These are phyloP conservation scores for Hydractinia symbiolongicarpus DNA, from an alignment of 30 jellyfish, hydroid and myxozoan genomes.

Conservation along the genomic window DNA sequence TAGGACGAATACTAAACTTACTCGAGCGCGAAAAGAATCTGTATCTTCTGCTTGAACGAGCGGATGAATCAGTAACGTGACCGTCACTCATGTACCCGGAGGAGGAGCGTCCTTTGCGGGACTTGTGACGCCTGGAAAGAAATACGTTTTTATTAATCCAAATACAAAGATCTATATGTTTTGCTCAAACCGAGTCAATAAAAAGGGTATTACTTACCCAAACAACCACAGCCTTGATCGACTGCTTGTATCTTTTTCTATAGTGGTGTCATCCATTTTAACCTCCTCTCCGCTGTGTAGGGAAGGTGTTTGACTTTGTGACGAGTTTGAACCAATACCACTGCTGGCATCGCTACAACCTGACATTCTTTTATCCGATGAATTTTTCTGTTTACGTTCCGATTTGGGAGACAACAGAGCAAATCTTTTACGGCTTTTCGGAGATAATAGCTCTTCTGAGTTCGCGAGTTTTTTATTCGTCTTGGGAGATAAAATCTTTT, in stretches of 20 bases:
- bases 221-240: constrained; percentile 26
- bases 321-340: constrained; percentile 27
- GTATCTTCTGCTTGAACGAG: constrained; percentile 20
- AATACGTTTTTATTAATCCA: not conserved
- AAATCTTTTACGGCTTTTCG: constrained; percentile 18
- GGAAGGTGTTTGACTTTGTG: constrained; percentile 34
- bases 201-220: constrained; percentile 11
- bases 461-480: not conserved
- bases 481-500: not conserved
- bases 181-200: not conserved
- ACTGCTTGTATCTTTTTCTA: not conserved
- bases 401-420: constrained; percentile 17
- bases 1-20: constrained; percentile 18
- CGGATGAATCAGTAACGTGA: constrained; percentile 23
- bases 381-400: constrained; percentile 9
- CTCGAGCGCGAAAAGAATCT: constrained; percentile 87
- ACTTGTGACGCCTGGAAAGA: not conserved
- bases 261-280: constrained; percentile 1
- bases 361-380: constrained; percentile 32
- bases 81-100: constrained; percentile 34
- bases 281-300: constrained; percentile 28
- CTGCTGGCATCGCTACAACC: constrained; percentile 42
- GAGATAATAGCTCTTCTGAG: constrained; percentile 3
- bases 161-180: not conserved
- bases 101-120: not conserved